Conservation (phyloP, 2,888 invertebrate genomes). For the Linyphia triangularis region DNA sequence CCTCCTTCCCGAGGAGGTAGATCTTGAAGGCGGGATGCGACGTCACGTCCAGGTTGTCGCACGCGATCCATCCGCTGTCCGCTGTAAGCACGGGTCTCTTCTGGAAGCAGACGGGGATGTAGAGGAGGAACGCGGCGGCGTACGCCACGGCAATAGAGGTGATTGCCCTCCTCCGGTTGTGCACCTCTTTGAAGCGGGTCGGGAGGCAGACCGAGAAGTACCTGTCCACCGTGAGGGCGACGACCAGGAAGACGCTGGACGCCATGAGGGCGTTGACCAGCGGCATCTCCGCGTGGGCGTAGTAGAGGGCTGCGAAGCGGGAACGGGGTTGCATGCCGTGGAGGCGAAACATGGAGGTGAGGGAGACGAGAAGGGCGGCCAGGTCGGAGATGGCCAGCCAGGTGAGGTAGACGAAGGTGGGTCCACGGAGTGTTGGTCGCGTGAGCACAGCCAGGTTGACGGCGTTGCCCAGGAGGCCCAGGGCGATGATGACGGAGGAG, state of each 20-base stretch:
- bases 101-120: constrained; percentile 80
- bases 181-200: constrained; percentile 79
- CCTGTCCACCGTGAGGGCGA: constrained; percentile 81
- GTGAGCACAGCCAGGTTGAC: constrained; percentile 81
- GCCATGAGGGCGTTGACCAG: constrained; percentile 82
- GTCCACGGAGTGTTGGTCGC: constrained; percentile 81
- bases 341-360: constrained; percentile 80
- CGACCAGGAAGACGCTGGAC: constrained; percentile 82
- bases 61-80: constrained; percentile 76
- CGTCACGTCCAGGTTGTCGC: constrained; percentile 78
- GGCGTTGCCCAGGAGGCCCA: constrained; percentile 81
- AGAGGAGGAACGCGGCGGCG: constrained; percentile 80
- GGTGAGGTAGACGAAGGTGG: constrained; percentile 81
- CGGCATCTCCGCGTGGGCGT: constrained; percentile 81
- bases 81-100: constrained; percentile 77
- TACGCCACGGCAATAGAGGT: constrained; percentile 80
- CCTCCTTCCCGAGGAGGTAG: constrained; percentile 80
- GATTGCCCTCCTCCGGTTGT: constrained; percentile 79
- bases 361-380: constrained; percentile 81
- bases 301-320: constrained; percentile 79
- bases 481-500: constrained; percentile 80
- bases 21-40: constrained; percentile 78
- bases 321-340: constrained; percentile 78
- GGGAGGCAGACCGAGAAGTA: constrained; percentile 81
- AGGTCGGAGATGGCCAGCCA: constrained; percentile 81